Evolutionary conservation across 2,113 vertebrate species (phyloP).

Genomic region (Malurus cyaneus): DNA sequence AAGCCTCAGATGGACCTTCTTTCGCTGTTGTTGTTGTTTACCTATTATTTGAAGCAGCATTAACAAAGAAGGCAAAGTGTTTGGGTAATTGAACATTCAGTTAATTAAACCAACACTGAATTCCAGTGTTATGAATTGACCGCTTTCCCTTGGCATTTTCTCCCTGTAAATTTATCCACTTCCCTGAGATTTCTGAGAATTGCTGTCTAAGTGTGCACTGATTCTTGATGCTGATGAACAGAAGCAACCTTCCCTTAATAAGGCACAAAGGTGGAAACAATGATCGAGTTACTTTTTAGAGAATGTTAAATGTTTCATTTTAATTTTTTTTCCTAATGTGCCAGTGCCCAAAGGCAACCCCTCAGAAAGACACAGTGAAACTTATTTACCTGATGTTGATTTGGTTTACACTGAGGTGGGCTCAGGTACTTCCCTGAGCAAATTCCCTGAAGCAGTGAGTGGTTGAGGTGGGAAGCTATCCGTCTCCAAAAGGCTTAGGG

Average conservation of each 20-base stretch:
- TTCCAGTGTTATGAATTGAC: background rate
- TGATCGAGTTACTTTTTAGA: background rate
- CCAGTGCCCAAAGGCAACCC: background rate
- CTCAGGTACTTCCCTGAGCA: background rate
- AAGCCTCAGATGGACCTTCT: background rate
- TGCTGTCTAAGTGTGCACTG: background rate
- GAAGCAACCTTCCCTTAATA: background rate
- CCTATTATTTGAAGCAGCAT: conserved; percentile 6
- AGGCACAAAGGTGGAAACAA: background rate
- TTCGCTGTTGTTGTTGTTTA: background rate
- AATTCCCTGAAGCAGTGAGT: background rate
- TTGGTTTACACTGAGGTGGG: background rate
- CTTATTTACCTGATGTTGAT: background rate
- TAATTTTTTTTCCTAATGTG: background rate
- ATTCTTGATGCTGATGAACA: background rate
- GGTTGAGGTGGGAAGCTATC: background rate
- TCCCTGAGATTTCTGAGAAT: conserved; percentile 20
- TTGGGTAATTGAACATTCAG: conserved; percentile 5
- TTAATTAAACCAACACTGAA: conserved; percentile 17
- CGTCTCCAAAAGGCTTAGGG: background rate
- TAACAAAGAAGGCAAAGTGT: background rate
- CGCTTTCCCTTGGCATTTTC: background rate
- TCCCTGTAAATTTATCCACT: background rate
- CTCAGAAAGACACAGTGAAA: background rate
- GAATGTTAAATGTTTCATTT: conserved; percentile 24